Evolutionary conservation across 2,113 vertebrate species (phyloP), one percentile per base, ranked within the genome.

Genomic region (Aplodontia rufa): DNA sequence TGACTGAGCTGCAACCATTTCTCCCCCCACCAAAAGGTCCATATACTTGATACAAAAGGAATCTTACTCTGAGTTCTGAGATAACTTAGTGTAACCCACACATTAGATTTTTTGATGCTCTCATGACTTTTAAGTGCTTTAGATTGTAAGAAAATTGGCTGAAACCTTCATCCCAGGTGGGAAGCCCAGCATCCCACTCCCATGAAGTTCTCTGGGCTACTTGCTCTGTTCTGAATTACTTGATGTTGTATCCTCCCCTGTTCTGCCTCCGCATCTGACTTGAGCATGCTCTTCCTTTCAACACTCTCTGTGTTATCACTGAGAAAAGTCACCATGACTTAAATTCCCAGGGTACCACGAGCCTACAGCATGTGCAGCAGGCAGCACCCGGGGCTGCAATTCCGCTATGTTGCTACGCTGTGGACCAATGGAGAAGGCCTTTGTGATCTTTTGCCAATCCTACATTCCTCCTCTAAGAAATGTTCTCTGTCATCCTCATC

Each of bases 11-110:
- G 53, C 17, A 47, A 13, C 30, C 40, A 45, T 49, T 14, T 82
- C 30, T 82, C 53, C 5, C 26, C 64, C 26, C 32, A 35, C 51
- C 37, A 28, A 28, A 24, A 49, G 22, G 5, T 47, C n/a, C 68
- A 24, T 72, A 3, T 74, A 51, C 35, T 79, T 71, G 3, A 14
- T 19, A 20, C 13, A 16, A 68, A 62, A 40, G 35, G 40, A 85
- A 79, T 85, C 90, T 93, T 78, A 84, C 16, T 81, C 19, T 32
- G 45, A n/a, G 47, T 75, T 92, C 62, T 94, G 55, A 82, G n/a
- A 83, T 58, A 72, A 87, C 13, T 28, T 40, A 76, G 75, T 37
- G 3, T 69, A 80, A 69, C 32, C 8, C 30, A 35, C 4, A 49
- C 3, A 74, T 30, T 14, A 60, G 6, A 11, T 26, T 95, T 85